Base-by-base conservation (phyloP, 2,888 invertebrate species). In the Eilema sororculum region DNA sequence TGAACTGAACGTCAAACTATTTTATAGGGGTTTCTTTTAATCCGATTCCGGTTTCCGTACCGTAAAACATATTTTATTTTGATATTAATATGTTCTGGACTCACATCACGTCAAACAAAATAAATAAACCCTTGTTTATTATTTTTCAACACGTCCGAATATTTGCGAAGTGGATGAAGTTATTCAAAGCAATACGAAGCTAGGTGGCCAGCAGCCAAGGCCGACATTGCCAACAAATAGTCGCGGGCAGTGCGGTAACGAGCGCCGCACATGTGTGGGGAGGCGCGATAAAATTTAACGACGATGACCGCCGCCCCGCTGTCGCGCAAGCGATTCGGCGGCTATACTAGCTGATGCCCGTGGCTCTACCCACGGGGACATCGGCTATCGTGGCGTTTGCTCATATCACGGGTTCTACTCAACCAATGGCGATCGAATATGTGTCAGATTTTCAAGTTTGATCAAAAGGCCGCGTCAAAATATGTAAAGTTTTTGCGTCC, bases 191-290 rank as follows among this genome's bases (percentile, higher is more conserved):
- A 81, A 83, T 77, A 72, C 71, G 62, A 75, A 65, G 37, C 79
- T 76, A 73, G 78, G 80, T 75, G 76, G 75, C 75, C 75, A 72
- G 52, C 62, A 68, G 72, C 68, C 64, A 71, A 73, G 41, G 67
- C 69, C 69, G 73, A 70, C 62, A 68, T 61, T 59, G 64, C 65
- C 76, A 76, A 41, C 78, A 74, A 79, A 79, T 67, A 74, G 73
- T 75, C 77, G 77, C 73, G 73, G 64, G 65, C 68, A 70, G 76
- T 69, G 68, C 72, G 76, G 78, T 84, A 83, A 86, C 85, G 84
- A 84, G 79, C 83, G 83, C 68, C 81, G 82, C 89, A 89, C 86
- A 88, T 87, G 89, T 88, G 89, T 83, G 82, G 83, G 84, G 82
- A 82, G 79, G 75, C 77, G 80, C 77, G 85, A 87, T 89, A 84